Base-by-base conservation (phyloP, 1,140 invertebrate species). In the Tetramorium simillimum region DNA sequence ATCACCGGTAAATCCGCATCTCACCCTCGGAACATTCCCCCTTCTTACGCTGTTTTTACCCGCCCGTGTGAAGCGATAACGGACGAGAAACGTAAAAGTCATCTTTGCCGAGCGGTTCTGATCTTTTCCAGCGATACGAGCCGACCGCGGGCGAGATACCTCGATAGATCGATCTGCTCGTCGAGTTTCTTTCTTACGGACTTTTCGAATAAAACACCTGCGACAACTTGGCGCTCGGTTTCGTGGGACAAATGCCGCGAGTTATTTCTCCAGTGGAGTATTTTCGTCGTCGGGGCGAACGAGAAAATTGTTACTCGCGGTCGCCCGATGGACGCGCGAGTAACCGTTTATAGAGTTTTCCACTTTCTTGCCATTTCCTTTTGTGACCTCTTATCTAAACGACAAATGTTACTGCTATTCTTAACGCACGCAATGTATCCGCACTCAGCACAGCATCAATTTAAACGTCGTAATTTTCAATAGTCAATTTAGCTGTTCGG, bases 121-220 rank as follows among this genome's bases (percentile, higher is more conserved):
- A 84, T 75, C 53, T 49, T 73, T 37, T 14, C 24, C 69, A 28
- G 18, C 37, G 78, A 81, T 70, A 81, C 78, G 65, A 33, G 6
- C 46, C 43, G 33, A 40, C 63, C 33, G 63, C 75, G 58, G 60
- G 16, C 14, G 63, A 51, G 37, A 69, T 53, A 53, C 4, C 33
- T 56, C 80, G 24, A 84, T 84, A 60, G 69, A 73, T 75, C 69
- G 80, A 75, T 84, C 33, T 73, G 53, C 43, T 73, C 67, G 80
- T 21, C 24, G 80, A 60, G 69, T 75, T 84, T 84, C 43, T 73
- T 60, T n/a, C 24, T 73, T 21, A 33, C 40, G 69, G 51, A 60
- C 53, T 84, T 84, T 60, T 37, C 80, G 14, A 73, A 84, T 84
- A 73, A 84, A 84, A 75, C 69, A 84, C 53, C 69, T 46, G 69